Base-by-base conservation (phyloP, 2,888 invertebrate genomes). In the Lithophane leautieri region DNA sequence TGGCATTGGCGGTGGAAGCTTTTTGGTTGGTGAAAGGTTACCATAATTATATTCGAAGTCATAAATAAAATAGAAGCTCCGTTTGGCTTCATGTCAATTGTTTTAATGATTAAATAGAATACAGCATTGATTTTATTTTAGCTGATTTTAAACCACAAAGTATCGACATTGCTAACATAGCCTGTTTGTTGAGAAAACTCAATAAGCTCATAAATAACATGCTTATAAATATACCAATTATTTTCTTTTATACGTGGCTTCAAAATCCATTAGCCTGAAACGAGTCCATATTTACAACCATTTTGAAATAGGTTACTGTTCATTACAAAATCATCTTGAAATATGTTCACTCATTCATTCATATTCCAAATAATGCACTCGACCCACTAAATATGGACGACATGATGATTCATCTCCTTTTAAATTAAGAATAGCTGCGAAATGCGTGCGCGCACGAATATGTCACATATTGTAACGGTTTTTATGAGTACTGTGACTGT, bases 351-450 rank as follows among this genome's bases (percentile, higher is more conserved):
- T 78, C 70, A 79, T 73, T 78, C 85, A 73, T 76, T 83, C 77
- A 73, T 80, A 73, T 80, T 70, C 73, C 81, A 75, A 76, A 83
- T 75, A 83, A 81, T 71, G 76, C 76, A 70, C 70, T 80, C 76
- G 82, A 70, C 75, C 66, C 47, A 73, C 84, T 79, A 85, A 84
- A 88, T 81, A 88, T 79, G 82, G 88, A 70, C 54, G 74, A 72
- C 76, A 69, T 68, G 79, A 82, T 78, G 87, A 88, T 76, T 80
- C 88, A 85, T 87, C 86, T 78, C 82, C 87, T 88, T 86, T 82
- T 88, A 88, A 84, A 88, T 85, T 79, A 83, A 82, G 84, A 87
- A 88, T 84, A 83, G 83, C 83, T 78, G 83, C 85, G 40, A 86
- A 88, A 88, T 86, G 84, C 85, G 81, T 76, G 72, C 54, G 73